phyloP scores from a whole-genome alignment of 2,888 invertebrate species.

The Polia nebulosa region DNA sequence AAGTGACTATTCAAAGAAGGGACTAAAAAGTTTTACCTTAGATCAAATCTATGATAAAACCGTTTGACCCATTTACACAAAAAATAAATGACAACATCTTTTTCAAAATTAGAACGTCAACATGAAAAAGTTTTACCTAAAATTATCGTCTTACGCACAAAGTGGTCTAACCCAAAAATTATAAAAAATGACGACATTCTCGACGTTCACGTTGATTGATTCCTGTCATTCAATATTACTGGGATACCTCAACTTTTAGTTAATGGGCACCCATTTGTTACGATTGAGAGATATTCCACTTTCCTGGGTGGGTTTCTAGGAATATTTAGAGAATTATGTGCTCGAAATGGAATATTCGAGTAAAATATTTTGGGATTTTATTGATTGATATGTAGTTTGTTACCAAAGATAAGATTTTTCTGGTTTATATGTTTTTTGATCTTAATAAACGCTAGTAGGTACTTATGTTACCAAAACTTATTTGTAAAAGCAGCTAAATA shows the following conservation, averaged over 20 bases:
- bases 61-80: background rate
- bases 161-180: conserved; percentile 35
- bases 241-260: conserved; percentile 49
- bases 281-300: conserved; percentile 63
- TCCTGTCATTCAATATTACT: conserved; percentile 61
- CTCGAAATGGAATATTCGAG: conserved; percentile 17
- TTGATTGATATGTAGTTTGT: conserved; percentile 33
- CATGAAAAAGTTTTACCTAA: conserved; percentile 31
- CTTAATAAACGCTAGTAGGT: too few relatives aligned
- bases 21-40: background rate
- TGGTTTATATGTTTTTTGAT: too few relatives aligned
- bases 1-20: too few relatives aligned
- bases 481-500: too few relatives aligned
- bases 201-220: conserved; percentile 64
- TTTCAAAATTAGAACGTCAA: conserved; percentile 49
- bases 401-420: background rate
- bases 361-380: background rate
- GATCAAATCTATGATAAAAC: background rate
- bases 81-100: background rate
- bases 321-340: conserved; percentile 53
- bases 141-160: conserved; percentile 42
- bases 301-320: conserved; percentile 73
- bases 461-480: too few relatives aligned
- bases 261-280: conserved; percentile 75
- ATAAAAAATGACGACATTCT: too few relatives aligned